A percentile compares a stretch with the other conserved stretches of the same genome.
Evolutionary conservation across 1,140 invertebrate species (phyloP).

Genomic region (Platyscapa corneri): DNA sequence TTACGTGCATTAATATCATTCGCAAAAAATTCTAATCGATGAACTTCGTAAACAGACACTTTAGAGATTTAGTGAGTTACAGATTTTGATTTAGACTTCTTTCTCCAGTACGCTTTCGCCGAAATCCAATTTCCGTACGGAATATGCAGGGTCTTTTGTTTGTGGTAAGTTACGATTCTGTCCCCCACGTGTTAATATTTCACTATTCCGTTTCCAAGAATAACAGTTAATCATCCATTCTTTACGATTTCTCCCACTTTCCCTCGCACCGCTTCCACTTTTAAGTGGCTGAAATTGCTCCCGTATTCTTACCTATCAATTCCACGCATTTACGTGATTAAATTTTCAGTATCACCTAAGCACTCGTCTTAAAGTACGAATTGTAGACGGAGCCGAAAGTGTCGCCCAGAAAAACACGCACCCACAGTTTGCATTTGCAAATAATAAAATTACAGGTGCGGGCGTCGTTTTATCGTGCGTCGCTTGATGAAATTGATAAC

Average conservation of each 20-base stretch:
- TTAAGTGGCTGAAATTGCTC: background rate
- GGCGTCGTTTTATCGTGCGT: background rate
- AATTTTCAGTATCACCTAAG: background rate
- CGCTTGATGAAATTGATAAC: background rate
- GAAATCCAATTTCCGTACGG: background rate
- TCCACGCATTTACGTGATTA: background rate
- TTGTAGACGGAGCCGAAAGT: background rate
- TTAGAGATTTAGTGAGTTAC: background rate
- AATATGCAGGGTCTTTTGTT: background rate
- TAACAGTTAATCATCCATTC: background rate
- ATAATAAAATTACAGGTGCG: background rate
- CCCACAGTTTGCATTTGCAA: background rate
- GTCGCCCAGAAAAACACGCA: background rate
- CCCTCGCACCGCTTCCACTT: background rate
- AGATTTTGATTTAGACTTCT: background rate
- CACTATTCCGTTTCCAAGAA: background rate
- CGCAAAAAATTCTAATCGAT: background rate
- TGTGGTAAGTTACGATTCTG: background rate
- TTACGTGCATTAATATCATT: no score
- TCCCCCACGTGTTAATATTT: background rate
- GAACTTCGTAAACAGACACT: background rate
- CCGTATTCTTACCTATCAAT: no score
- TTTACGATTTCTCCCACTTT: background rate
- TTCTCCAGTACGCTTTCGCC: background rate
- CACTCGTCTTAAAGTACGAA: background rate